Base-by-base conservation (phyloP, 2,113 vertebrate species). In the Montifringilla adamsi region DNA sequence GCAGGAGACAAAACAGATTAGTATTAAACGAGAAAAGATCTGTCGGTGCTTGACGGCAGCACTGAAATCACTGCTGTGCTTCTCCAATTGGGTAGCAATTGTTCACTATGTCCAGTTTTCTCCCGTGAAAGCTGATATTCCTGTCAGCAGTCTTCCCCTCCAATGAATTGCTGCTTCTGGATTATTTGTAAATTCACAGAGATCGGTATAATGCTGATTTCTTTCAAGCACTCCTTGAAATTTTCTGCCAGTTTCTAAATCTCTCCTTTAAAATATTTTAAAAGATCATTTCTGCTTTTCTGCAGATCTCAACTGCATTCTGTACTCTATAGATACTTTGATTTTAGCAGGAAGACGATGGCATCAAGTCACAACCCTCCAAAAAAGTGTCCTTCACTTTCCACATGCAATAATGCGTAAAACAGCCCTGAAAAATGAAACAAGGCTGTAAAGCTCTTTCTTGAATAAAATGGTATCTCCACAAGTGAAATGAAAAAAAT, bases 231-330 rank as follows among this genome's bases (percentile, higher is more conserved):
- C 66, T 82, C 70, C 46, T 50, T 66, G 64, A 55, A 90, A 85
- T 91, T 95, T 93, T 94, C 92, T 79, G 26, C 44, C 47, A 17
- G 83, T 72, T 96, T 90, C 91, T 37, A 89, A 92, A 91, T 87
- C 55, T 89, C 76, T 93, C 56, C 78, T 79, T 83, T 63, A 89
- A 91, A 81, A 31, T 50, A 33, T 72, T 46, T 19, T 50, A 31
- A 50, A 93, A 41, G 50, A 66, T 16, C 9, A 20, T 23, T 78
- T 49, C 26, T 18, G 44, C 44, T 77, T 94, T 78, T 56, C 46
- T 3, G 3, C 37, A 73, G 39, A 70, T 31, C 28, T 41, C 28
- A 64, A 15, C 2, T 41, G 64, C 44, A 33, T 47, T 50, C 72
- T 23, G 59, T 69, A 44, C 58, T 16, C 8, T 2, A 31, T 10